Evolutionary conservation across 1,140 invertebrate genomes (phyloP).

Genomic region (Alviniconcha marisindica): DNA sequence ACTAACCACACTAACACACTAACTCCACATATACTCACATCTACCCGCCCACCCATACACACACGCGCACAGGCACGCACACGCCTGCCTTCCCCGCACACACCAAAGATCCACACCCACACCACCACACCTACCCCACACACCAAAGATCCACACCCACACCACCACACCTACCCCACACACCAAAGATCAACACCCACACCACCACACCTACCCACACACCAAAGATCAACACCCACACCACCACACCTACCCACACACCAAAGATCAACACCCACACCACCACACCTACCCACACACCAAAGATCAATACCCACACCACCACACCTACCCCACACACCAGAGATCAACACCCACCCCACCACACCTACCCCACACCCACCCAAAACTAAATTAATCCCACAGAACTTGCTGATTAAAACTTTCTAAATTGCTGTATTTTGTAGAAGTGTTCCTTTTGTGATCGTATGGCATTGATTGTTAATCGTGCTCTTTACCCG

Average conservation of each 20-base stretch:
- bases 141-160: neutral
- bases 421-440: too few relatives aligned
- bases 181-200: too few relatives aligned
- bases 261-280: neutral
- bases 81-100: too few relatives aligned
- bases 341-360: too few relatives aligned
- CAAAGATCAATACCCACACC: neutral
- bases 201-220: neutral
- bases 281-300: neutral
- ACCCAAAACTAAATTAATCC: too few relatives aligned
- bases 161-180: neutral
- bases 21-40: neutral
- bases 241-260: neutral
- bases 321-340: neutral
- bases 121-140: neutral
- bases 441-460: too few relatives aligned
- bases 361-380: too few relatives aligned
- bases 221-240: neutral
- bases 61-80: neutral
- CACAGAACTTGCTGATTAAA: too few relatives aligned
- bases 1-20: neutral
- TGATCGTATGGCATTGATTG: too few relatives aligned
- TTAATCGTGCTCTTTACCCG: too few relatives aligned
- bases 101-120: neutral
- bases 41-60: neutral